A percentile compares a stretch with the other conserved stretches of the same genome.
phyloP scores from a whole-genome alignment of 2,888 invertebrate species.

The Diadegma fenestrale region DNA sequence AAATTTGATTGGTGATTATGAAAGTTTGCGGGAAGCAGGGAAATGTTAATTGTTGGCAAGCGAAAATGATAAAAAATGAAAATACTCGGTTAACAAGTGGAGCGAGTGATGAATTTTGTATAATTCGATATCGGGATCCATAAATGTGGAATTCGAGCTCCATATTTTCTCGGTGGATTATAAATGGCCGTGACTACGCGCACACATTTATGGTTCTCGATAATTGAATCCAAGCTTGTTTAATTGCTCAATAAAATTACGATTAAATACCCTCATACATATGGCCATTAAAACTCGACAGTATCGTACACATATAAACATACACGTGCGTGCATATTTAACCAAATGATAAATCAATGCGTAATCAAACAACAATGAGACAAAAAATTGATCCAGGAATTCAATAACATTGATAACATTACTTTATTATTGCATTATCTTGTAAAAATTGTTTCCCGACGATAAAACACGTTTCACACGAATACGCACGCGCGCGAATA shows the following conservation, averaged over 20 bases:
- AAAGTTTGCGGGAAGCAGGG: too few relatives aligned
- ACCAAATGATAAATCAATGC: slow-evolving; percentile 24
- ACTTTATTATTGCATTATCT: slow-evolving; percentile 10
- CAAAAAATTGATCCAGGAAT: slow-evolving; percentile 21
- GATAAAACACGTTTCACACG: slow-evolving; percentile 19
- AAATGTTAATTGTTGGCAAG: background rate
- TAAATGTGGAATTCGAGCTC: slow-evolving; percentile 12
- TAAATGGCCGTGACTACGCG: slow-evolving; percentile 16
- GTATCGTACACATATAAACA: background rate
- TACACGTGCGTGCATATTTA: background rate
- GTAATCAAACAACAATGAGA: slow-evolving; percentile 40
- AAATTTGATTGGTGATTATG: too few relatives aligned
- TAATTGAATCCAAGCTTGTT: slow-evolving; percentile 50
- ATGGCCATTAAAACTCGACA: background rate
- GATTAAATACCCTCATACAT: slow-evolving; percentile 9
- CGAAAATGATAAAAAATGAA: background rate
- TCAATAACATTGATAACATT: slow-evolving; percentile 23
- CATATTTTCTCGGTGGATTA: background rate
- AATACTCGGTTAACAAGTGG: background rate
- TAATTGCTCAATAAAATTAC: slow-evolving; percentile 51
- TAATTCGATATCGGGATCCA: background rate
- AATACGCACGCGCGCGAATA: background rate
- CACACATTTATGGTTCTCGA: slow-evolving; percentile 32
- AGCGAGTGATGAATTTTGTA: background rate
- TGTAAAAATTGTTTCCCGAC: slow-evolving; percentile 6